Conservation (phyloP, 2,797 vertebrate species). For the Muscicapa striata region DNA sequence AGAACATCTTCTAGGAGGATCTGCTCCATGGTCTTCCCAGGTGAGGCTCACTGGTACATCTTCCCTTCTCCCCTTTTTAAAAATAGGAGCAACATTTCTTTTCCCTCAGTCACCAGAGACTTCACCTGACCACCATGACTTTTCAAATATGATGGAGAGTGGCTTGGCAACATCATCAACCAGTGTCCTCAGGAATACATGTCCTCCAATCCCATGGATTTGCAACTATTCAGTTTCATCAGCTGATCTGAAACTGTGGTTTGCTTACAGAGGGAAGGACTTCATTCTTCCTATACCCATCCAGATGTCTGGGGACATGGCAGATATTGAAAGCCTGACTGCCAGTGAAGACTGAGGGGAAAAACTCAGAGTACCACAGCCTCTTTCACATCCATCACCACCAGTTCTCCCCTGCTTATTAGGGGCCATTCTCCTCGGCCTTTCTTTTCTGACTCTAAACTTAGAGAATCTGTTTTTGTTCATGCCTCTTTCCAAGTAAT, state of each 20-base stretch:
- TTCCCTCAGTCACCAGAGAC: not conserved
- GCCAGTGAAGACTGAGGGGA: not conserved
- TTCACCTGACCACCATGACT: not conserved
- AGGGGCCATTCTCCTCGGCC: not conserved
- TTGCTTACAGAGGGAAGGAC: not conserved
- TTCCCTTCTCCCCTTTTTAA: not conserved
- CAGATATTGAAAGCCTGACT: not conserved
- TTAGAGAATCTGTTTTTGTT: not conserved
- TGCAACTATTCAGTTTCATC: not conserved
- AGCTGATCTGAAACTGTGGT: not conserved
- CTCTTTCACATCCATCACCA: not conserved
- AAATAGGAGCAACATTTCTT: not conserved
- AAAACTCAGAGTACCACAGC: not conserved
- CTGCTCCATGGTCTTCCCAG: not conserved
- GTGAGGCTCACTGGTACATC: not conserved
- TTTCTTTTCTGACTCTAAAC: not conserved
- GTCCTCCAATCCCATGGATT: not conserved
- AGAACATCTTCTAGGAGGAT: not conserved
- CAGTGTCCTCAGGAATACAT: not conserved
- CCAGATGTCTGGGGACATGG: not conserved
- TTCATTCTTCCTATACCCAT: not conserved
- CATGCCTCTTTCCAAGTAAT: not conserved
- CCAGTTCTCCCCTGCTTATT: not conserved
- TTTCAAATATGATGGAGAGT: not conserved
- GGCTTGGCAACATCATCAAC: not conserved